Base-by-base conservation (phyloP, 2,888 invertebrate species). In the Cerastis rubricosa region DNA sequence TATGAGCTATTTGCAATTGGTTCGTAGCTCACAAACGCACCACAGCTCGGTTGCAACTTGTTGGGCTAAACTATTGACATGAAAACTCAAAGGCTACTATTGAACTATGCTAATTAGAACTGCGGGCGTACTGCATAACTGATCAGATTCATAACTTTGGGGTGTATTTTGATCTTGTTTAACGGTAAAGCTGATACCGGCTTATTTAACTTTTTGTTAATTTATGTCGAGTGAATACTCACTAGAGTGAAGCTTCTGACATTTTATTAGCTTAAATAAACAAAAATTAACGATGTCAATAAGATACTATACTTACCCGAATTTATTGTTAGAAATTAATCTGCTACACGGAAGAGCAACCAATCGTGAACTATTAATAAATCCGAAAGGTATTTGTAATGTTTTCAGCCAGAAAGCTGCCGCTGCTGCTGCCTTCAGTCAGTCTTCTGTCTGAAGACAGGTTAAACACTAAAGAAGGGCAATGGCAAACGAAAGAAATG, bases 1-100 rank as follows among this genome's bases (percentile, higher is more conserved):
- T 45, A 45, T 57, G 29, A 76, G 65, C n/a, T 65, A 76, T 76
- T 76, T 43, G 19, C n/a, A 76, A 65, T 76, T 59, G 25, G 14
- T 29, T 14, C 61, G 51, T 47, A 75, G 51, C 35, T 51, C 43
- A 45, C 25, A 3, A 45, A 35, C 17, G 1, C 45, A 64, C n/a
- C 40, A 17, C n/a, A 3, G 47, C 25, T 63, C 8, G 1, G 2
- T 9, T 8, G 17, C 14, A 25, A 35, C 40, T 47, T 35, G 54
- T 35, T 49, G 9, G 35, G 25, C 17, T 7, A 19, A 1, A 49
- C 49, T 76, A 66, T 63, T 63, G 8, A 35, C 51, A 67, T 77
- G 61, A 49, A 51, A 9, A 74, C 25, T 51, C 29, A 61, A 76
- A 67, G 8, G 17, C n/a, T 59, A 57, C 25, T 12, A 14, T 76